Conservation (phyloP, 2,113 vertebrate species). For the Anser brachyrhynchus region DNA sequence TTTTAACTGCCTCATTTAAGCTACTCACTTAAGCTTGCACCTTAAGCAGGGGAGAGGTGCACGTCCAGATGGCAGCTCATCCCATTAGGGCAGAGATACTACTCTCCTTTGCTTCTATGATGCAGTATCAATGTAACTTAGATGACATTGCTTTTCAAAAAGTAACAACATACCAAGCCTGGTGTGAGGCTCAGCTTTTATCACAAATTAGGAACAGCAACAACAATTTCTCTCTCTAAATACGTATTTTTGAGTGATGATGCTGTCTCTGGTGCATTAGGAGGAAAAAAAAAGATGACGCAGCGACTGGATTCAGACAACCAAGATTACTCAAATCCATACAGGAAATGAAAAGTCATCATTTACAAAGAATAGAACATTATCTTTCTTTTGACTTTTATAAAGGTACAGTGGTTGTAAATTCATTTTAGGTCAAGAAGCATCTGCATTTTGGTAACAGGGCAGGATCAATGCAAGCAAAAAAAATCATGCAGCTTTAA, state of each 20-base stretch:
- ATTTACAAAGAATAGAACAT: background rate
- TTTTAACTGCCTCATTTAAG: background rate
- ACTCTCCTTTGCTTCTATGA: background rate
- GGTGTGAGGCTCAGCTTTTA: background rate
- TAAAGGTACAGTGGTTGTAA: background rate
- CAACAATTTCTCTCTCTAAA: background rate
- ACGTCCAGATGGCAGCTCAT: background rate
- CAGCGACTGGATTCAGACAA: background rate
- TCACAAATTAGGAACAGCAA: background rate
- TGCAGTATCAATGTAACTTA: background rate
- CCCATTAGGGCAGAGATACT: background rate
- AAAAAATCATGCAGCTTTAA: background rate
- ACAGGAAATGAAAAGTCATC: too few species aligned
- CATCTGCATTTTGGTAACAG: background rate
- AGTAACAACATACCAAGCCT: background rate
- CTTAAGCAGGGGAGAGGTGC: background rate
- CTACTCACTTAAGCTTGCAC: background rate
- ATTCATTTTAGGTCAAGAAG: background rate
- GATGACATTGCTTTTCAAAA: background rate
- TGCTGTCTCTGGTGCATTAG: background rate
- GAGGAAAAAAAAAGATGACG: background rate
- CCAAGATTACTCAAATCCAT: background rate
- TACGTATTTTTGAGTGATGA: background rate
- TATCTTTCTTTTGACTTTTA: background rate
- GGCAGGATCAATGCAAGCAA: background rate